Evolutionary conservation across 53 echinoderm and acorn worm genomes (phyloP), one percentile per base, ranked within the genome.

Genomic region (Astropecten irregularis): DNA sequence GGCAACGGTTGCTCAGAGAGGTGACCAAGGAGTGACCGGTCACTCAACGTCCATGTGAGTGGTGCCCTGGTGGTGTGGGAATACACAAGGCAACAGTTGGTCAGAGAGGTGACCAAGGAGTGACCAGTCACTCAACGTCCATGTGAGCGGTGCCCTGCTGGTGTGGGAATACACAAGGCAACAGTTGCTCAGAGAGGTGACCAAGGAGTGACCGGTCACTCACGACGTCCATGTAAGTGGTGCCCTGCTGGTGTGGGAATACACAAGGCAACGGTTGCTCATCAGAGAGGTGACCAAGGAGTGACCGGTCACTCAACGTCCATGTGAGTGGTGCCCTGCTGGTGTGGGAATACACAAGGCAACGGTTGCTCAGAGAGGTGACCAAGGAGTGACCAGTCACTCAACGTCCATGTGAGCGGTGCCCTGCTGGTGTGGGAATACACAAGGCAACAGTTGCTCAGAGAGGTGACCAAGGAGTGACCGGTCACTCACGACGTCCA

Each of bases 11-110:
- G 38, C 85, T 95, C 8, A 48, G 61, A 44, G 33, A 79, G 61
- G 11, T 11, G 42, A 14, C 60, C 31, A 59, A 5, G 4, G 60
- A 59, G 60, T 59, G 60, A 59, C 60, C 83, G 96, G 13, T 96
- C 96, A 0, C 91, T 96, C 65, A 96, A 93, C 73, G 96, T 93
- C 54, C 96, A 95, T 37, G 93, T 95, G 5, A 93, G 96, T 51
- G 96, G 93, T 38, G 91, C 95, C 3, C 54, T 90, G 23, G 53
- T 92, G 37, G 59, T 92, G 30, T 92, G 92, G 90, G 92, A 95
- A 30, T 95, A 95, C 84, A 95, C 90, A 26, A 87, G 84, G 61
- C 92, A 88, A 31, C 74, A 85, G 38, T 63, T 92, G 38, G 82
- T 95, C 8, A 48, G 61, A 44, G 33, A 79, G 61, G 11, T 11